Evolutionary conservation across 2,888 invertebrate species (phyloP), one percentile per base, ranked within the genome.

Genomic region (Hirudinaria manillensis): DNA sequence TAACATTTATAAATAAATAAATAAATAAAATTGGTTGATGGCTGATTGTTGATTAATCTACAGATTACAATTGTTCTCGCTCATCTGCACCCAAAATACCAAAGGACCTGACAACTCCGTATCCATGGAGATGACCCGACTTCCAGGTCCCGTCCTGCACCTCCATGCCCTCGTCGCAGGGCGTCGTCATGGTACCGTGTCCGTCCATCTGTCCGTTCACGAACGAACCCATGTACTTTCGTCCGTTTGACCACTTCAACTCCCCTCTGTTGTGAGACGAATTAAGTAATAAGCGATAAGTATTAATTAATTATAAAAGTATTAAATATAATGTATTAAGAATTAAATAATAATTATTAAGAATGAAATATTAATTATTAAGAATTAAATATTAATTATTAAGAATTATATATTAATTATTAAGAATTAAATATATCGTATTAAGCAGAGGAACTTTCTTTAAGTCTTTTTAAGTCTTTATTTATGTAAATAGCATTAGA

Each of bases 111-210:
- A 77, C 72, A 6, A 65, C 56, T 2, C 75, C 78, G 34, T 61
- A 66, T 65, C 77, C 78, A 83, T 94, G 92, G 82, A 93, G 88
- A 82, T 92, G 91, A 0, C 92, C 93, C 82, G 90, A 90, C 77
- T 90, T 85, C 94, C 94, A 94, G 75, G 90, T 88, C 0, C 89
- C 94, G 84, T 93, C 92, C 82, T 92, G 92, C 32, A 89, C 87
- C 72, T 84, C 84, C 0, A 91, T 91, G 83, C 87, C 84, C 38
- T 80, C 80, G 19, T 51, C 74, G 55, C 80, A 80, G 55, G 80
- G 81, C 2, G 81, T 73, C 7, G 79, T 79, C 70, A 80, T 78
- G 34, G 80, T 80, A 1, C 85, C 85, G 79, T 88, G 89, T 73
- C 92, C 92, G 84, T 90, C 89, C 80, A 90, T 88, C n/a, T 89